Conservation (phyloP, 2,888 invertebrate species). For the Amiota mariae region DNA sequence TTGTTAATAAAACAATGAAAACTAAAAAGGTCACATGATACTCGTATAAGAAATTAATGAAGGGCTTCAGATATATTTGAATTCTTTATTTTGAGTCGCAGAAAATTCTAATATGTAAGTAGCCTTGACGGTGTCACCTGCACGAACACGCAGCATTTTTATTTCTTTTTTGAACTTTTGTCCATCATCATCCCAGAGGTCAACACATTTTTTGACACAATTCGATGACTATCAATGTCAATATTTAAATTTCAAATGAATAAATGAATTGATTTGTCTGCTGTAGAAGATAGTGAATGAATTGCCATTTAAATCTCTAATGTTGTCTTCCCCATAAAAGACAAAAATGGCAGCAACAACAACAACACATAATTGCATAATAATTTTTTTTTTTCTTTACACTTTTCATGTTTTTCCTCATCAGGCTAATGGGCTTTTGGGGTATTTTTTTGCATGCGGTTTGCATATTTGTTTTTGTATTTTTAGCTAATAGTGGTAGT, state of each 20-base stretch:
- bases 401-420: constrained; percentile 13
- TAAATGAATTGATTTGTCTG: background rate
- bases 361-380: background rate
- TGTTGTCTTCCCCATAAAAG: background rate
- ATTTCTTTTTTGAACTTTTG: background rate
- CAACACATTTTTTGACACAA: too few relatives aligned
- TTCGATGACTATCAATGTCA: too few relatives aligned
- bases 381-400: background rate
- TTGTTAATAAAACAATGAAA: too few relatives aligned
- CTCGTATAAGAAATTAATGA: too few relatives aligned
- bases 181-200: background rate
- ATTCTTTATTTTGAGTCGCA: too few relatives aligned
- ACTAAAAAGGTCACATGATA: too few relatives aligned
- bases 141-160: background rate
- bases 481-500: background rate
- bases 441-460: constrained; percentile 11
- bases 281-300: background rate
- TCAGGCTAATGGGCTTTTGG: constrained; percentile 12
- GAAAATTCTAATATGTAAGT: too few relatives aligned
- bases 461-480: background rate
- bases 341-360: constrained; percentile 1
- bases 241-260: background rate
- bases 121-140: background rate
- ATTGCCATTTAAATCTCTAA: background rate
- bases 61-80: too few relatives aligned